Percentiles rank a stretch among this genome's conserved stretches.
Evolutionary conservation across 2,888 invertebrate genomes (phyloP).

Genomic region (Cistogaster globosa): DNA sequence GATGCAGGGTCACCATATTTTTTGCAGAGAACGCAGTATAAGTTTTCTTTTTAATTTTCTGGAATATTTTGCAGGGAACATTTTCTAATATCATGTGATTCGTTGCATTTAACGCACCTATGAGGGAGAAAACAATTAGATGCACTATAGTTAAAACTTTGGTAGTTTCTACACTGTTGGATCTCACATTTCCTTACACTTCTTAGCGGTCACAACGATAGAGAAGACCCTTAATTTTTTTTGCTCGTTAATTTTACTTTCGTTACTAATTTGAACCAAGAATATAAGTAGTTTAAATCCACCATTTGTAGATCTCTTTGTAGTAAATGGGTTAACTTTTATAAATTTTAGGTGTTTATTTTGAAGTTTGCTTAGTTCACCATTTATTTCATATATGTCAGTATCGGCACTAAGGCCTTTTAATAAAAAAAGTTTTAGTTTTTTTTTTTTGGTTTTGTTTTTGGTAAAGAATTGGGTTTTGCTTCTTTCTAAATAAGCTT

Average conservation of each 20-base stretch:
- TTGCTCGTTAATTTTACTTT: neutral
- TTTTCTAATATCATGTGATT: neutral
- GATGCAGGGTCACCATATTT: no score
- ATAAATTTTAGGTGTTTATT: neutral
- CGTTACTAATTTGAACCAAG: neutral
- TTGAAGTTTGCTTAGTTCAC: neutral
- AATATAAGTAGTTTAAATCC: neutral
- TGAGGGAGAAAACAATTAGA: neutral
- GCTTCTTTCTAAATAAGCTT: constrained; percentile 15
- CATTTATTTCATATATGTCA: neutral
- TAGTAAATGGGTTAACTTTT: neutral
- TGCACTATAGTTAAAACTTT: neutral
- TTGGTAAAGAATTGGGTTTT: no score
- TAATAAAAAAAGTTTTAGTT: neutral
- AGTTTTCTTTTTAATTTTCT: neutral
- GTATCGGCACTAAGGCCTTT: neutral
- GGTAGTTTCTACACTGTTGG: neutral
- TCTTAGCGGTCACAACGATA: no score
- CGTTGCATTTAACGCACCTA: neutral
- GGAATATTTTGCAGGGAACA: neutral
- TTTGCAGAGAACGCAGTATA: neutral
- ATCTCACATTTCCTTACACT: neutral
- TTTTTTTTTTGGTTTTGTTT: neutral
- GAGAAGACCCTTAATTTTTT: neutral
- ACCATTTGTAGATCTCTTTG: neutral